phyloP scores from a whole-genome alignment of 2,797 vertebrate genomes.

The Acanthiza pusilla region DNA sequence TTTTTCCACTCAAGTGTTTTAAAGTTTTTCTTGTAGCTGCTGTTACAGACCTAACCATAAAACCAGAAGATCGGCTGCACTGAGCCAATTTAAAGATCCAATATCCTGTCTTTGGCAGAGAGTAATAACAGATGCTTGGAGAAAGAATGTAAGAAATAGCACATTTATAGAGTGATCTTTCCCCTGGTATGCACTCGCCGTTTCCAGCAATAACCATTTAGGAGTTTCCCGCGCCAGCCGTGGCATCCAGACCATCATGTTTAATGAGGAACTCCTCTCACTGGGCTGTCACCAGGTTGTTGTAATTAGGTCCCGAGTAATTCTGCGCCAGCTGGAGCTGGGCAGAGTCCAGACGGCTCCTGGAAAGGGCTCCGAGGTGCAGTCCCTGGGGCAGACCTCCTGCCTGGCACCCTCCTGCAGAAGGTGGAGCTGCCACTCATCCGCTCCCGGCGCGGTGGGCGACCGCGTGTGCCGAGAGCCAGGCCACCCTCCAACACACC shows the following conservation, averaged over 20 bases:
- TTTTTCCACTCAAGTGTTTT: background rate
- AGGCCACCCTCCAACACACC: background rate
- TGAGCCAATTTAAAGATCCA: conserved; percentile 28
- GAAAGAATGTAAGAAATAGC: background rate
- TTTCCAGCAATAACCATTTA: conserved; percentile 27
- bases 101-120: conserved; percentile 45
- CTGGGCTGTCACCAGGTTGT: conserved; percentile 35
- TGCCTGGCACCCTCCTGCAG: background rate
- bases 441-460: fast-evolving
- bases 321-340: background rate
- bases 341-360: background rate
- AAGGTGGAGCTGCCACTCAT: background rate
- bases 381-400: background rate
- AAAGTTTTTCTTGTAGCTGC: background rate
- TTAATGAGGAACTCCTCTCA: conserved; percentile 22
- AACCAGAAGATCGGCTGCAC: background rate
- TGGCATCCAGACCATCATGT: conserved; percentile 1
- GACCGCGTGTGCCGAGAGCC: fast-evolving
- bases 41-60: conserved; percentile 1
- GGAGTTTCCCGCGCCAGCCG: background rate
- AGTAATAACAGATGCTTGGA: conserved; percentile 30
- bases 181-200: background rate
- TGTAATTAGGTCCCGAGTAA: background rate
- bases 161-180: conserved; percentile 36
- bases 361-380: background rate